These are phyloP conservation scores for Pocillopora damicornis DNA, from an alignment of 64 coral and sea anemone genomes.

Conservation along the genomic window DNA sequence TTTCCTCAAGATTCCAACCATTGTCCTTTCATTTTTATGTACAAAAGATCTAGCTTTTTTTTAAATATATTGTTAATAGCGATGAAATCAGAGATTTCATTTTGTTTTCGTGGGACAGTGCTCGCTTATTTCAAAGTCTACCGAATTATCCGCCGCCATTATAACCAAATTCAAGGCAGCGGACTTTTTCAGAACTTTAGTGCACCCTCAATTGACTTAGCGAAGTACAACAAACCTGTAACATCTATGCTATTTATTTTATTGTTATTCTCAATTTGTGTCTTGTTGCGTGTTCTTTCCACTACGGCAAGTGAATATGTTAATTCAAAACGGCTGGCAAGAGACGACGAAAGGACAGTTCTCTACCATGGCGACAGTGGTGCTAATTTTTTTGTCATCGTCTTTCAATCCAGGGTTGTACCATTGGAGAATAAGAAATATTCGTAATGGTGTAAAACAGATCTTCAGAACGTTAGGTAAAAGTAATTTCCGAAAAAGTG, in stretches of 20 bases:
- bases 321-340: too few relatives aligned
- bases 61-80: not conserved
- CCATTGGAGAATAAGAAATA: constrained; percentile 8
- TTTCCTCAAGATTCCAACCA: not conserved
- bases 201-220: not conserved
- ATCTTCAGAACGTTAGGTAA: not conserved
- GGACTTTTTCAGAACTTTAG: not conserved
- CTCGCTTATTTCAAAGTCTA: not conserved
- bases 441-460: not conserved
- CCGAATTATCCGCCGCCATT: constrained; percentile 4
- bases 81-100: too few relatives aligned
- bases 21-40: not conserved
- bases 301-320: not conserved
- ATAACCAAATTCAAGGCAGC: constrained; percentile 16
- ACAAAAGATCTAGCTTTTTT: not conserved
- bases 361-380: too few relatives aligned
- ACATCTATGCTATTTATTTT: not conserved
- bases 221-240: constrained; percentile 8
- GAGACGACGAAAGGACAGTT: too few relatives aligned
- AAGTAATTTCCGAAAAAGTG: too few relatives aligned
- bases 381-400: constrained; percentile 6
- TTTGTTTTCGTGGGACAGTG: not conserved
- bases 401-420: not conserved
- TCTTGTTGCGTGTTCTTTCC: not conserved
- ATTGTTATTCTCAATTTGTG: not conserved